Percentiles rank a stretch among this genome's conserved stretches.
Evolutionary conservation across 1,140 invertebrate genomes (phyloP).

Genomic region (Zaprionus inermis): DNA sequence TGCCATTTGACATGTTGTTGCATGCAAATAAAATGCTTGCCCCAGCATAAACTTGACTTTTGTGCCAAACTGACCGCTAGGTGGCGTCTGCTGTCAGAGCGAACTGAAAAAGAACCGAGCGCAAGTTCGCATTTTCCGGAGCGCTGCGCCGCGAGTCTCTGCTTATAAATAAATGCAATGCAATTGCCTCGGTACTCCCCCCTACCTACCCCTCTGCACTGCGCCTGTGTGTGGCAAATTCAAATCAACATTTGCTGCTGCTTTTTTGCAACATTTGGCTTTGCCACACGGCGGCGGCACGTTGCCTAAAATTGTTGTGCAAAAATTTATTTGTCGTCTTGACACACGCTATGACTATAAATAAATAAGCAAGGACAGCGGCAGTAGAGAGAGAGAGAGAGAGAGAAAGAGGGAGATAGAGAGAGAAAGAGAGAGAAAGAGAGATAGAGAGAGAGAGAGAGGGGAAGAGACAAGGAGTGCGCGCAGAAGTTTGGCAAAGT

Average conservation of each 20-base stretch:
- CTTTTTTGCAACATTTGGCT: neutral
- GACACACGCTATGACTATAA: constrained; percentile 50
- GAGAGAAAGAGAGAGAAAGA: neutral
- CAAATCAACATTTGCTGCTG: constrained; percentile 37
- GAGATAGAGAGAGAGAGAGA: constrained; percentile 1
- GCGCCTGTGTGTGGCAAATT: constrained; percentile 28
- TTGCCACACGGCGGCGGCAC: constrained; percentile 7
- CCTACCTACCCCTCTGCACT: neutral
- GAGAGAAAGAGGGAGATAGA: neutral
- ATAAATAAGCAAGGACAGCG: constrained; percentile 37
- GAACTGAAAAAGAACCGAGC: neutral
- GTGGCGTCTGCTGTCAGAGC: constrained; percentile 33
- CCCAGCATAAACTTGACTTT: constrained; percentile 38
- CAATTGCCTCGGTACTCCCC: neutral
- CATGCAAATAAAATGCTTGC: constrained; percentile 60
- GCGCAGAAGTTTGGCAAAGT: too few species aligned
- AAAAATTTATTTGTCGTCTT: constrained; percentile 54
- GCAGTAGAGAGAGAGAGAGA: neutral
- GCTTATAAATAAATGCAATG: constrained; percentile 51
- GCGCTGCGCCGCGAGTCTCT: neutral
- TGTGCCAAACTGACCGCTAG: constrained; percentile 46
- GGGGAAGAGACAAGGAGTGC: neutral
- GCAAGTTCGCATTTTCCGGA: neutral
- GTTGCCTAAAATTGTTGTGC: constrained; percentile 52
- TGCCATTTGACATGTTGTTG: constrained; percentile 44